phyloP scores from a whole-genome alignment of 1,140 invertebrate species.

The Hycleus phaleratus region DNA sequence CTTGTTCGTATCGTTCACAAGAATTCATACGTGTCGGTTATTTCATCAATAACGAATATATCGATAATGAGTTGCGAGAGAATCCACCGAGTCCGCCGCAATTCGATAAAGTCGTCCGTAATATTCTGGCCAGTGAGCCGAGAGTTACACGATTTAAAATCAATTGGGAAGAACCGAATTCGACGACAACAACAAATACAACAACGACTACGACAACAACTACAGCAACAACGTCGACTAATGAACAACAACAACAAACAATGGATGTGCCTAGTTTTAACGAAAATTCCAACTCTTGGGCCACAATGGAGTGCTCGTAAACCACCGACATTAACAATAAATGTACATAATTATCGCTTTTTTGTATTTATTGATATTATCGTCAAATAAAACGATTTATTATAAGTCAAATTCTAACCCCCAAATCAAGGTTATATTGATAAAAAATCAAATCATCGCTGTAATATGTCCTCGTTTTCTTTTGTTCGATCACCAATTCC shows the following conservation, averaged over 20 bases:
- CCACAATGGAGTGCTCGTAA: constrained; percentile 41
- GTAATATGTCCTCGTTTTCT: too few species aligned
- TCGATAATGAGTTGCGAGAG: constrained; percentile 85
- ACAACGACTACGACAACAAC: constrained; percentile 1
- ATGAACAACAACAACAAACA: constrained; percentile 17
- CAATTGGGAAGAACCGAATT: constrained; percentile 81
- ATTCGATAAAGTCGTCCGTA: constrained; percentile 89
- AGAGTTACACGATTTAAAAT: constrained; percentile 96
- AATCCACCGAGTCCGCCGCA: constrained; percentile 87
- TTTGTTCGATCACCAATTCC: too few species aligned
- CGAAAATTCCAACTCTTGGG: constrained; percentile 40
- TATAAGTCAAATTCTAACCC: too few species aligned
- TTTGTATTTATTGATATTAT: constrained; percentile 10
- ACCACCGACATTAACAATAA: background rate
- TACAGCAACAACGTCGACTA: constrained; percentile 9
- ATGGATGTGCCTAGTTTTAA: constrained; percentile 30
- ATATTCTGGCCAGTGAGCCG: constrained; percentile 90
- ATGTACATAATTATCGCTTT: constrained; percentile 6
- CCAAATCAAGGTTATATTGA: too few species aligned
- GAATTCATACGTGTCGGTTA: constrained; percentile 98
- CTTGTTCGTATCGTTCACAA: constrained; percentile 85
- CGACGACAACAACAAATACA: constrained; percentile 25
- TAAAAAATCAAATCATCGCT: too few species aligned
- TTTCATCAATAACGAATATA: constrained; percentile 98
- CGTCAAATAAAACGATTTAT: background rate